Conservation (phyloP, 2,888 invertebrate species). For the Phaedon cochleariae region DNA sequence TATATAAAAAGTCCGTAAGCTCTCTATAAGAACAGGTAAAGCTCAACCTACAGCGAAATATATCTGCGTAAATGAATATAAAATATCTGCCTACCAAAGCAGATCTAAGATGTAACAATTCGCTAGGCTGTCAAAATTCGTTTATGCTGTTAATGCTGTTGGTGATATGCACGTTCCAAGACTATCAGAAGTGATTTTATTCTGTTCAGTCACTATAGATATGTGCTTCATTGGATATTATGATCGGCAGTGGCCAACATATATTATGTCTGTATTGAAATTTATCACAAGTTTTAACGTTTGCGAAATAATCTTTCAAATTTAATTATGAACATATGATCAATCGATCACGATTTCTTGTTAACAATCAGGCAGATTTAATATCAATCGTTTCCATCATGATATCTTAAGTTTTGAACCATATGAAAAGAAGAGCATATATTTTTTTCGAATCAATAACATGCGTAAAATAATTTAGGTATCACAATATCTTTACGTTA, state of each 20-base stretch:
- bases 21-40: conserved; percentile 45
- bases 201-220: conserved; percentile 49
- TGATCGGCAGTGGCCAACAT: conserved; percentile 59
- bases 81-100: conserved; percentile 23
- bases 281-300: conserved; percentile 47
- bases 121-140: conserved; percentile 35
- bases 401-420: too few species aligned
- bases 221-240: conserved; percentile 49
- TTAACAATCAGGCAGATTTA: too few species aligned
- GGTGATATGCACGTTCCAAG: neutral
- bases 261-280: conserved; percentile 59
- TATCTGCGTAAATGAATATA: conserved; percentile 4
- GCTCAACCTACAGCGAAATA: conserved; percentile 29
- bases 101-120: conserved; percentile 28
- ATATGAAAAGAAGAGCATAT: too few species aligned
- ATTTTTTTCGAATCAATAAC: too few species aligned
- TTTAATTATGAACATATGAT: too few species aligned
- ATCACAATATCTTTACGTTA: too few species aligned
- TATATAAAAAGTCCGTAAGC: conserved; percentile 35
- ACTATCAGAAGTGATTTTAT: conserved; percentile 11
- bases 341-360: too few species aligned
- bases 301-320: too few species aligned
- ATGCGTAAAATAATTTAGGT: too few species aligned
- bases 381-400: too few species aligned
- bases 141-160: neutral